A percentile compares a stretch with the other conserved stretches of the same genome.
phyloP scores from a whole-genome alignment of 2,797 vertebrate species.

The Gallinago stenura region DNA sequence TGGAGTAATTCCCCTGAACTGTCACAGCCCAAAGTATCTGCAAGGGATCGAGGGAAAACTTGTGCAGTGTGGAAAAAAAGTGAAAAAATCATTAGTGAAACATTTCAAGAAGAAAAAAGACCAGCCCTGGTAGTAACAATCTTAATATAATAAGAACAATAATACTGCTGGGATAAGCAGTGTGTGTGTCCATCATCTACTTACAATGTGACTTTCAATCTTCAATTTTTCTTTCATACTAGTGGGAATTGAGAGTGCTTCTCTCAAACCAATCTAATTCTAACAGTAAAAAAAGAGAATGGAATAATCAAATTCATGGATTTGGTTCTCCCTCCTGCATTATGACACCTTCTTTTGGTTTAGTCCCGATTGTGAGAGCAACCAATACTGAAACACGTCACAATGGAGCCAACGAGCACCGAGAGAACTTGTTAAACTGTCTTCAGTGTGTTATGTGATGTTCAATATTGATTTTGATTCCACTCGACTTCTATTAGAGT shows the following conservation, averaged over 20 bases:
- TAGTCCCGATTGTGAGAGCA: not conserved
- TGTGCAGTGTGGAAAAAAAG: not conserved
- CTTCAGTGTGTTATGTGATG: not conserved
- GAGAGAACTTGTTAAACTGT: not conserved
- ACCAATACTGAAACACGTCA: not conserved
- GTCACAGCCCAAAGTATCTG: not conserved
- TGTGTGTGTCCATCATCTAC: not conserved
- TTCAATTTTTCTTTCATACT: not conserved
- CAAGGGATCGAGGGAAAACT: not conserved
- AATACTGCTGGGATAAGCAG: not conserved
- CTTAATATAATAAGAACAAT: not conserved
- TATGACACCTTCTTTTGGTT: not conserved
- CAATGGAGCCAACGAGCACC: not conserved
- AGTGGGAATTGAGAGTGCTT: not conserved
- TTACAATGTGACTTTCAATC: not conserved
- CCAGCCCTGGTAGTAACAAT: not conserved
- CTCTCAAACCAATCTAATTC: not conserved
- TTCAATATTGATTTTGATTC: conserved; percentile 68
- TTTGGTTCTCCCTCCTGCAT: not conserved
- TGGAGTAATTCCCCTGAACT: not conserved
- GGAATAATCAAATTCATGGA: not conserved
- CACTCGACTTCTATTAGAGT: conserved; percentile 38
- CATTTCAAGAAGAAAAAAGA: not conserved
- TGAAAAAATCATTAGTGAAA: not conserved
- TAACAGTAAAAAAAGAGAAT: not conserved